These are phyloP conservation scores for Lagopus leucura DNA, from an alignment of 2,113 vertebrate genomes.

Conservation along the genomic window DNA sequence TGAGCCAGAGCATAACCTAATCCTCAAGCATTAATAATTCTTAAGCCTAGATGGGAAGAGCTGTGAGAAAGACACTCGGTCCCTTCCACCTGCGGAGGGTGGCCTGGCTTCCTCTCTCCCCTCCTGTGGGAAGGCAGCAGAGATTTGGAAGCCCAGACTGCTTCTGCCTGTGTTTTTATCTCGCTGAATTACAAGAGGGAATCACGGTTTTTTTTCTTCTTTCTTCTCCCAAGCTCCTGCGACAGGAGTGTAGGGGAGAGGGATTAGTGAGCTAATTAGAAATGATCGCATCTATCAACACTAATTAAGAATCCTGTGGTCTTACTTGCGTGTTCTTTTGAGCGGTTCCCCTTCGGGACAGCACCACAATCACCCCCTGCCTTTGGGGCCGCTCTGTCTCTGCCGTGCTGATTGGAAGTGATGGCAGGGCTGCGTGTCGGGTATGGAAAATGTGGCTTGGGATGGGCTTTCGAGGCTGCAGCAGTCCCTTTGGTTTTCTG, in stretches of 20 bases:
- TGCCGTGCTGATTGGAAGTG: slow-evolving; percentile 78
- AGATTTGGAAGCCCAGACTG: not conserved
- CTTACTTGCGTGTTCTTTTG: slow-evolving; percentile 78
- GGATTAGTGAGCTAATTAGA: slow-evolving; percentile 87
- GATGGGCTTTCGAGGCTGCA: not conserved
- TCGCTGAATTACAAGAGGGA: not conserved
- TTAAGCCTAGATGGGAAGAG: not conserved
- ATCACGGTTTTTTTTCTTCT: not conserved
- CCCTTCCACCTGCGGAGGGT: not conserved
- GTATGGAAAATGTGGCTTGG: not conserved
- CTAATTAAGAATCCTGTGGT: slow-evolving; percentile 81
- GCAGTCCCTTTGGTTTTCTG: not conserved
- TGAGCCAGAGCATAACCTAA: not conserved
- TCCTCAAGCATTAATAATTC: not conserved
- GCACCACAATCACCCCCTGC: slow-evolving; percentile 64
- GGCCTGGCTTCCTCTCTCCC: not conserved
- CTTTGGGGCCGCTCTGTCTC: slow-evolving; percentile 65
- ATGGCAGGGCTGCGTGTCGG: slow-evolving; percentile 56
- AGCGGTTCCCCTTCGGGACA: slow-evolving; percentile 73
- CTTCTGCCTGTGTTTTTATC: not conserved
- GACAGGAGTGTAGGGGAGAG: slow-evolving; percentile 57
- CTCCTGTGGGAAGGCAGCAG: not conserved
- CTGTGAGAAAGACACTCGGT: not conserved
- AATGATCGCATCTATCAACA: slow-evolving; percentile 84
- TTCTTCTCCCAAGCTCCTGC: not conserved